Base-by-base conservation (phyloP, 2,797 vertebrate species). In the Onychomys torridus region DNA sequence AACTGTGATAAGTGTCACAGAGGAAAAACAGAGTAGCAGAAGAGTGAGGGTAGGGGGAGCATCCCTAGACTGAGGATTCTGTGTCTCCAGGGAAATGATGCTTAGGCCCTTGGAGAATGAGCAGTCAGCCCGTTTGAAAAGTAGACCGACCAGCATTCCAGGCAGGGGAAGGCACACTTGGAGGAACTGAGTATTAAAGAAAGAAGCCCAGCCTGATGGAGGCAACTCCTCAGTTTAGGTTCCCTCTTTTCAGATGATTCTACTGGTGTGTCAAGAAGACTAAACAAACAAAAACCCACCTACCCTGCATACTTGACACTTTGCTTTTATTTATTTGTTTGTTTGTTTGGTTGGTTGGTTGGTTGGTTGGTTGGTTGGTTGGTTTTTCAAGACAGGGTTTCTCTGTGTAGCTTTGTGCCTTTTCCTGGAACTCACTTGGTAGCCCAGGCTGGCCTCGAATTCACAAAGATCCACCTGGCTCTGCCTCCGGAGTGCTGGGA, bases 1-100 rank as follows among this genome's bases (percentile, higher is more conserved):
- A 93, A 91, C 17, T 89, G 27, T 90, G 67, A 85, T 55, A n/a
- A 89, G 29, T 34, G 46, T 85, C 34, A 89, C 67, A 69, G 90
- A 84, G 52, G 73, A 82, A 92, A 90, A 75, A 52, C 17, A 59
- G 29, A 65, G 37, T 14, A 76, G 2, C 19, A 52, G 49, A 67
- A 69, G 37, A 91, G 34, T 34, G 13, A 5, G 61, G 40, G 5
- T 57, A 1, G 3, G 27, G 1, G 23, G 11, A 17, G 29, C 49
- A 65, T 13, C 55, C 4, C 12, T 46, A 40, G 76, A 25, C 73
- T n/a, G 55, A 76, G 73, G 34, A 76, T 34, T 77, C n/a, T 19
- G 55, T n/a, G 9, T 43, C 25, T 8, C 21, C 29, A 11, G 19
- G 46, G 34, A 67, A 59, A 55, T 3, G 27, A 55, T 65, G 37